A percentile compares a stretch with the other conserved stretches of the same genome.
phyloP scores from a whole-genome alignment of 2,888 invertebrate genomes.

The Capitulum mitella region DNA sequence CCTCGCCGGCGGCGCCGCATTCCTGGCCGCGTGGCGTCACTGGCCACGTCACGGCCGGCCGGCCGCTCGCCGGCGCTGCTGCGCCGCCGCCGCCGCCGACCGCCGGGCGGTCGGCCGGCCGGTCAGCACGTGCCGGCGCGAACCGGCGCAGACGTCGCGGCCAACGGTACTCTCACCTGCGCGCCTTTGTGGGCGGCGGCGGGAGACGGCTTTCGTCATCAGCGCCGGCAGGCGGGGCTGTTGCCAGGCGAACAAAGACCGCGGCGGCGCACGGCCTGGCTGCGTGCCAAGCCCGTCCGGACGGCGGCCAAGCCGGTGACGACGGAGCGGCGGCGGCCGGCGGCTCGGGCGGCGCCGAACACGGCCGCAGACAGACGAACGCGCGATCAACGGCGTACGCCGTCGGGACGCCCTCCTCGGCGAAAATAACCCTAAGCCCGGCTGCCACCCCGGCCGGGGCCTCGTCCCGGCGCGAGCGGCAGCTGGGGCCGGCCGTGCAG shows the following conservation, averaged over 20 bases:
- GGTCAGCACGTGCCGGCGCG: background rate
- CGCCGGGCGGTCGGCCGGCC: background rate
- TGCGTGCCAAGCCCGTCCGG: background rate
- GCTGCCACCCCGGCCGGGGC: no score
- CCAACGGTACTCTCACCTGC: no score
- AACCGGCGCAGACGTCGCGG: background rate
- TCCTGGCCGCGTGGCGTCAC: background rate
- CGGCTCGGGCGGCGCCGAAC: no score
- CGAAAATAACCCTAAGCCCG: background rate
- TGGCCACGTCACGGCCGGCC: background rate
- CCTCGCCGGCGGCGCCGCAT: background rate
- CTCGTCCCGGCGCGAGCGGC: no score
- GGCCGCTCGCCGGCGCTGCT: no score
- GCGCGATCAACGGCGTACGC: no score
- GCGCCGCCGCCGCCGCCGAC: background rate
- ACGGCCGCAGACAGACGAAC: no score
- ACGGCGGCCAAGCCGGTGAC: no score
- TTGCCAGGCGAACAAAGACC: slow-evolving; percentile 10
- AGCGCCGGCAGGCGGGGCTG: background rate
- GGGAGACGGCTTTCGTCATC: background rate
- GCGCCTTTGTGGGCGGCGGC: no score
- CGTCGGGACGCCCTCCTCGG: no score
- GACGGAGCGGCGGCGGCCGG: no score
- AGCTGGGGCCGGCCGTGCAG: no score
- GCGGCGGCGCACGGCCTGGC: background rate